phyloP scores from a whole-genome alignment of 1,140 invertebrate species.

The Drosophila ogumai region DNA sequence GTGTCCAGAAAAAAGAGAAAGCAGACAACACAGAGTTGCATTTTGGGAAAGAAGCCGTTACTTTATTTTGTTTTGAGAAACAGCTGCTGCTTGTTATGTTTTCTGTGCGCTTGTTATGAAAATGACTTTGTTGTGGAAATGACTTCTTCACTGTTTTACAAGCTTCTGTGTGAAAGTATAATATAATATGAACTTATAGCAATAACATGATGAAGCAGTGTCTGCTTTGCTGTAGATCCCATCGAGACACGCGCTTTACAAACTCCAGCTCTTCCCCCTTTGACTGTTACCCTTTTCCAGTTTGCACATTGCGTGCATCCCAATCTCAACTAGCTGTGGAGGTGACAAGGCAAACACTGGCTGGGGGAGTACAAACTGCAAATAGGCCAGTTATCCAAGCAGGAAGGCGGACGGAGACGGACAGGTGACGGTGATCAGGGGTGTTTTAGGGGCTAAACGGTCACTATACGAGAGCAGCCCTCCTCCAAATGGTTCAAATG shows the following conservation, averaged over 20 bases:
- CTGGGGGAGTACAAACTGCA: background rate
- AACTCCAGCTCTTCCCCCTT: background rate
- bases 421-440: conserved; percentile 4
- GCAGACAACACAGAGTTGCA: too few species aligned
- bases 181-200: too few species aligned
- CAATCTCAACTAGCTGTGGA: conserved; percentile 1
- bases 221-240: background rate
- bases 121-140: too few species aligned
- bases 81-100: too few species aligned
- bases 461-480: background rate
- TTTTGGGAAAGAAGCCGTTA: too few species aligned
- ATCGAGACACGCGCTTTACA: background rate
- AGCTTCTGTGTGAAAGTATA: too few species aligned
- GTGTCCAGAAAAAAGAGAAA: too few species aligned
- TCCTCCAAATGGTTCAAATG: background rate
- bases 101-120: too few species aligned
- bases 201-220: background rate
- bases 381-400: background rate
- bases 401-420: background rate
- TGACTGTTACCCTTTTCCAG: background rate
- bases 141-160: too few species aligned
- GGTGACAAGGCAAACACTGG: background rate
- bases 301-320: conserved; percentile 22
- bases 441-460: conserved; percentile 22
- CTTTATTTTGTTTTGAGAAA: too few species aligned